Evolutionary conservation across 1,140 invertebrate species (phyloP).

Genomic region (Leucophenga varia): DNA sequence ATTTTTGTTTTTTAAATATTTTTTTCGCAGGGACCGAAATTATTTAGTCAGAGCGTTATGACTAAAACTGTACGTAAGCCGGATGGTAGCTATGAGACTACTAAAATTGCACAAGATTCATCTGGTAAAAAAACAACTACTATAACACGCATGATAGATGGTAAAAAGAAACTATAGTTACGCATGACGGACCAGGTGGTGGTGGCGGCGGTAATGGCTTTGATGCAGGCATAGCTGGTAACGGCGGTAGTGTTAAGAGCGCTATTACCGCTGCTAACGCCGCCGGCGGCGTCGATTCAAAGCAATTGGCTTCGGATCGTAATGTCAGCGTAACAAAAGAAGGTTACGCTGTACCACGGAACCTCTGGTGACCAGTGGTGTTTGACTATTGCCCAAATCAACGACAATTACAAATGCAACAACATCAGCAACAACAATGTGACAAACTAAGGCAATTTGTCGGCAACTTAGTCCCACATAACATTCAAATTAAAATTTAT

Average conservation of each 20-base stretch:
- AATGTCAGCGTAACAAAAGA: conserved; percentile 55
- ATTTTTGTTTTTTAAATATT: neutral
- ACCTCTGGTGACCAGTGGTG: conserved; percentile 57
- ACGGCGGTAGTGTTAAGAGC: no score
- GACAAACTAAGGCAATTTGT: conserved; percentile 41
- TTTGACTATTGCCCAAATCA: conserved; percentile 45
- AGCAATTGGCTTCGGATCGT: conserved; percentile 25
- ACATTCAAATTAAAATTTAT: conserved; percentile 50
- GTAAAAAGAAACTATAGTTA: conserved; percentile 42
- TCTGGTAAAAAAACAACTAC: conserved; percentile 49
- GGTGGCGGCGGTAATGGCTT: neutral
- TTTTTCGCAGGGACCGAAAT: conserved; percentile 40
- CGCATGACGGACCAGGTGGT: conserved; percentile 17
- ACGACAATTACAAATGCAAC: conserved; percentile 26
- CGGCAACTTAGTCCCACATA: conserved; percentile 43
- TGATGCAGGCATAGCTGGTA: neutral
- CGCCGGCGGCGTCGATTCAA: neutral
- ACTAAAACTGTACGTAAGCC: conserved; percentile 51
- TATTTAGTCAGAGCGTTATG: conserved; percentile 55
- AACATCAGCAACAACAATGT: conserved; percentile 20
- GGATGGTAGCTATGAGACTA: conserved; percentile 51
- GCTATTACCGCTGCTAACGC: neutral
- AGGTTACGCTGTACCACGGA: conserved; percentile 55
- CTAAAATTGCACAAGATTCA: conserved; percentile 45
- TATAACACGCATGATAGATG: conserved; percentile 41